Evolutionary conservation across 2,888 invertebrate species (phyloP).

Genomic region (Steromphala cineraria): DNA sequence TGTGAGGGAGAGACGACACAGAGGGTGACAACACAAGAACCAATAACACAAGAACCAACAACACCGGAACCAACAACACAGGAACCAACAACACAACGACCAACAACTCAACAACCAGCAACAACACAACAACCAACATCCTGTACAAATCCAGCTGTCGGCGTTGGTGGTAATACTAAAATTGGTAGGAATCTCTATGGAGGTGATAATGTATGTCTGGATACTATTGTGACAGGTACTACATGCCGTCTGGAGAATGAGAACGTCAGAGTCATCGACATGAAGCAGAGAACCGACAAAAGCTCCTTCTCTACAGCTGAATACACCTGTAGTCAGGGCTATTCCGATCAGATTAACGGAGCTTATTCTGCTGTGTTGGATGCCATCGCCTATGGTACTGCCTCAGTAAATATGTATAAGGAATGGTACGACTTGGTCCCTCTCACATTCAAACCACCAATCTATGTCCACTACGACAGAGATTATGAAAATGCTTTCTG

Average conservation of each 20-base stretch:
- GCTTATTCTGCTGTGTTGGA: conserved; percentile 49
- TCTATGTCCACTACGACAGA: conserved; percentile 50
- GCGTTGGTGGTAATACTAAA: conserved; percentile 39
- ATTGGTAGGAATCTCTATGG: conserved; percentile 33
- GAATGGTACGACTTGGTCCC: conserved; percentile 43
- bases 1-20: background rate
- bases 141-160: conserved; percentile 25
- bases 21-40: background rate
- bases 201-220: conserved; percentile 22
- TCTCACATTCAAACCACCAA: conserved; percentile 36
- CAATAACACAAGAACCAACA: background rate
- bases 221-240: conserved; percentile 8
- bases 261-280: conserved; percentile 30
- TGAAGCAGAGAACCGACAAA: conserved; percentile 21
- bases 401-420: conserved; percentile 47
- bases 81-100: background rate
- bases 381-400: conserved; percentile 45
- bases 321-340: conserved; percentile 41
- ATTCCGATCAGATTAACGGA: conserved; percentile 44
- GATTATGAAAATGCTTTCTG: conserved; percentile 54
- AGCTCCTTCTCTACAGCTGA: conserved; percentile 29
- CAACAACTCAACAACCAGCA: background rate
- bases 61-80: background rate
- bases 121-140: background rate
- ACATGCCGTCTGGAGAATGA: conserved; percentile 26